Evolutionary conservation across 2,888 invertebrate genomes (phyloP), one percentile per base, ranked within the genome.

Genomic region (Tachina fera): DNA sequence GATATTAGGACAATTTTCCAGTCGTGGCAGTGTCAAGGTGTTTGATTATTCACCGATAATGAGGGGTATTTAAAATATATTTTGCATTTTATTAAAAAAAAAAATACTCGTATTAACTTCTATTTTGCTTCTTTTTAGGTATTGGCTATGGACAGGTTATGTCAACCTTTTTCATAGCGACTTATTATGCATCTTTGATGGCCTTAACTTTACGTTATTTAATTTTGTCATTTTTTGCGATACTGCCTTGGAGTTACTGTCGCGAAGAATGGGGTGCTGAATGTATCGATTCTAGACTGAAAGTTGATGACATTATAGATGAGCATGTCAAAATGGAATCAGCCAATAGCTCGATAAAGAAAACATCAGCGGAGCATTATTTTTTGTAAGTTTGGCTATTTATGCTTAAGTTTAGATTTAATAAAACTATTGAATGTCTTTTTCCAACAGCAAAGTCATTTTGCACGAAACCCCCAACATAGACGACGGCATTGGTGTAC

Each of bases 1-100:
- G 93, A 91, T 95, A 9, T 90, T 96, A 49, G 96, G 96, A 2
- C 96, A 96, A 91, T 96, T 96, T 90, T 94, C 95, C n/a, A 95
- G 95, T 84, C 93, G 94, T 77, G 96, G 96, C 14, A 95, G 95
- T 81, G 94, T 95, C 9, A 95, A 95, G 88, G 94, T 95, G 41
- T 94, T 92, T 84, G 96, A 96, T 83, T 93, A 95, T 88, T 93
- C 94, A 6, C 96, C 96, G 39, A 93, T 95, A 0, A 93, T 96
- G 90, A 95, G 95, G 94, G 96, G 96, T 96, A n/a, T 49, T 56
- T 67, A 19, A 4, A 2, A 39, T 31, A 1, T 22, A 0, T 16
- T 39, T 67, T 56, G 1, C 70, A 51, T 41, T n/a, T 65, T 41
- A 9, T 61, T 13, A 41, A 47, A 45, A 43, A 16, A 22, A 39